Evolutionary conservation across 2,113 vertebrate genomes (phyloP).

Genomic region (Anoura caudifer): DNA sequence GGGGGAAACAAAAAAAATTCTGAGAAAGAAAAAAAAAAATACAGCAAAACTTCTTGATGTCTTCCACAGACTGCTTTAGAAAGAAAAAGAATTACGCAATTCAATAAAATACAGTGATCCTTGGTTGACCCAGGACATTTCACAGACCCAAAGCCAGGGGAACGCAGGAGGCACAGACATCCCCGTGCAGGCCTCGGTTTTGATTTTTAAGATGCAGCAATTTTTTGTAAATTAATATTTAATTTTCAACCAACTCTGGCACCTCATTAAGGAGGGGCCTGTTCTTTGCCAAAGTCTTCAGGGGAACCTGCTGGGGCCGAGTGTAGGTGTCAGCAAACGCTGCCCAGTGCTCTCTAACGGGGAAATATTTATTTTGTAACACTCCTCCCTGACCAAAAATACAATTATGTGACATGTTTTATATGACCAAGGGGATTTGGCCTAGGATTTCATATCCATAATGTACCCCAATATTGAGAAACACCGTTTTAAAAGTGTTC

Average conservation of each 20-base stretch:
- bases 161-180: fast-evolving
- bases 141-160: background rate
- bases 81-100: background rate
- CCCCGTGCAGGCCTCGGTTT: background rate
- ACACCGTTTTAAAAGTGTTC: background rate
- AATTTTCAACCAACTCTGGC: slow-evolving; percentile 59
- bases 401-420: slow-evolving; percentile 74
- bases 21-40: background rate
- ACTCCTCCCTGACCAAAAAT: slow-evolving; percentile 62
- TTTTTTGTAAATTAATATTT: slow-evolving; percentile 64
- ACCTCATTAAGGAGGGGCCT: slow-evolving; percentile 58
- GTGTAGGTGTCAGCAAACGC: slow-evolving; percentile 74
- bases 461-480: slow-evolving; percentile 63
- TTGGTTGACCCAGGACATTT: slow-evolving; percentile 20
- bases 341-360: slow-evolving; percentile 64
- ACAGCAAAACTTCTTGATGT: background rate
- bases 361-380: slow-evolving; percentile 79
- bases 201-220: slow-evolving; percentile 36
- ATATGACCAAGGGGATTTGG: slow-evolving; percentile 63
- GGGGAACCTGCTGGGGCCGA: slow-evolving; percentile 63
- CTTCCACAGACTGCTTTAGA: slow-evolving; percentile 30
- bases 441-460: slow-evolving; percentile 69
- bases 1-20: background rate
- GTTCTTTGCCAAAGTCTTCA: slow-evolving; percentile 63
- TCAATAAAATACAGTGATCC: background rate